A percentile compares a stretch with the other conserved stretches of the same genome.
These are phyloP conservation scores for Oligia strigilis DNA, from an alignment of 2,888 invertebrate genomes.

Conservation along the genomic window DNA sequence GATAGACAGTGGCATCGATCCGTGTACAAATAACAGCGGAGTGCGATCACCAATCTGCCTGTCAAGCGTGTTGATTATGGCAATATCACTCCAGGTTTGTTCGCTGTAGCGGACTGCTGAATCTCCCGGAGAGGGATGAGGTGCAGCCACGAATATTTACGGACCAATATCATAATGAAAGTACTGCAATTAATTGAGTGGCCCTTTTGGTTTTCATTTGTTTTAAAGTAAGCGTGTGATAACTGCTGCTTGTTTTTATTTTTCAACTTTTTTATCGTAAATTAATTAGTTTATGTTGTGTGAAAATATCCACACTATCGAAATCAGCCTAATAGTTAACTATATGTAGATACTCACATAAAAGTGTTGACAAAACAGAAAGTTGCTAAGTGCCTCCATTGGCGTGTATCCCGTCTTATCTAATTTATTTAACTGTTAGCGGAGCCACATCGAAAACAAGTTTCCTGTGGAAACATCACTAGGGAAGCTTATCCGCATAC, in stretches of 20 bases:
- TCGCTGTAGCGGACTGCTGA: constrained; percentile 24
- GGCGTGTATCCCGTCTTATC: constrained; percentile 82
- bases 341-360: constrained; percentile 71
- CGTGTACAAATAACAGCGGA: constrained; percentile 31
- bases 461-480: constrained; percentile 64
- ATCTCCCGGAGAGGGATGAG: constrained; percentile 10
- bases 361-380: constrained; percentile 84
- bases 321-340: constrained; percentile 73
- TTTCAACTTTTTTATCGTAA: not conserved
- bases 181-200: constrained; percentile 22
- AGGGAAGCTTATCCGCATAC: constrained; percentile 33
- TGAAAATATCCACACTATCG: constrained; percentile 29
- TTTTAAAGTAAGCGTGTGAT: constrained; percentile 12
- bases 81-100: constrained; percentile 39
- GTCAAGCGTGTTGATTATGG: constrained; percentile 46
- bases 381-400: constrained; percentile 83
- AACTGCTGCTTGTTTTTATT: not conserved
- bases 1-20: constrained; percentile 10
- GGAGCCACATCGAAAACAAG: constrained; percentile 81
- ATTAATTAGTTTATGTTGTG: not conserved
- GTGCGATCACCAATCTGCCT: constrained; percentile 29
- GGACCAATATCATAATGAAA: constrained; percentile 38
- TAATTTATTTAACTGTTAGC: constrained; percentile 86
- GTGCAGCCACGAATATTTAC: constrained; percentile 32
- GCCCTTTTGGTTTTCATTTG: constrained; percentile 1